Evolutionary conservation across 2,113 vertebrate species (phyloP).

Genomic region (Brachyistius frenatus): DNA sequence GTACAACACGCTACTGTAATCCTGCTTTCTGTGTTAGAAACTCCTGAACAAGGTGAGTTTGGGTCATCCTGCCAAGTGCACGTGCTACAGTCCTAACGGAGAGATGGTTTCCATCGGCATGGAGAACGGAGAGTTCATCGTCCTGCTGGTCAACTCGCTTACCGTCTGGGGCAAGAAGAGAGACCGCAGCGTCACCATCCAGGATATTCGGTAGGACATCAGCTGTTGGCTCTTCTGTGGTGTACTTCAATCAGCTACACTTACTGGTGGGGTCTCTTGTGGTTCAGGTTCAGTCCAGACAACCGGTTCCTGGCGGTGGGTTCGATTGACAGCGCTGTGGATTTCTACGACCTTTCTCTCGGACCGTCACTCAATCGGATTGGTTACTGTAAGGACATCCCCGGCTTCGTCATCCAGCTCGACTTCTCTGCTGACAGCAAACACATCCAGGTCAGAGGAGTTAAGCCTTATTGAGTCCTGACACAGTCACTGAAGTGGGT

Average conservation of each 20-base stretch:
- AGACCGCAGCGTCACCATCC: slow-evolving; percentile 94
- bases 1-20: not conserved
- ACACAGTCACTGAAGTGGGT: no score
- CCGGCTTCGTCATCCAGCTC: slow-evolving; percentile 94
- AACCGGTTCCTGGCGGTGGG: slow-evolving; percentile 93
- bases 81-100: slow-evolving; percentile 91
- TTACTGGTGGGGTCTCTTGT: not conserved
- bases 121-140: slow-evolving; percentile 96
- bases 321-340: slow-evolving; percentile 92
- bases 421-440: slow-evolving; percentile 96
- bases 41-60: slow-evolving; percentile 95
- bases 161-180: slow-evolving; percentile 97
- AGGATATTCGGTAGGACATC: slow-evolving; percentile 90
- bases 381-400: slow-evolving; percentile 96
- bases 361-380: slow-evolving; percentile 94
- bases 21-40: slow-evolving; percentile 84
- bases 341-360: slow-evolving; percentile 96
- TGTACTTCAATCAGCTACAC: not conserved
- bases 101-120: slow-evolving; percentile 97
- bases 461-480: no score
- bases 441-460: slow-evolving; percentile 87
- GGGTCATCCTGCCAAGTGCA: slow-evolving; percentile 92
- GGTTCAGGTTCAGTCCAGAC: slow-evolving; percentile 93
- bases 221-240: not conserved
- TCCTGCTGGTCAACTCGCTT: slow-evolving; percentile 93